Evolutionary conservation across 2,797 vertebrate genomes (phyloP).

Genomic region (Vipera latastei): DNA sequence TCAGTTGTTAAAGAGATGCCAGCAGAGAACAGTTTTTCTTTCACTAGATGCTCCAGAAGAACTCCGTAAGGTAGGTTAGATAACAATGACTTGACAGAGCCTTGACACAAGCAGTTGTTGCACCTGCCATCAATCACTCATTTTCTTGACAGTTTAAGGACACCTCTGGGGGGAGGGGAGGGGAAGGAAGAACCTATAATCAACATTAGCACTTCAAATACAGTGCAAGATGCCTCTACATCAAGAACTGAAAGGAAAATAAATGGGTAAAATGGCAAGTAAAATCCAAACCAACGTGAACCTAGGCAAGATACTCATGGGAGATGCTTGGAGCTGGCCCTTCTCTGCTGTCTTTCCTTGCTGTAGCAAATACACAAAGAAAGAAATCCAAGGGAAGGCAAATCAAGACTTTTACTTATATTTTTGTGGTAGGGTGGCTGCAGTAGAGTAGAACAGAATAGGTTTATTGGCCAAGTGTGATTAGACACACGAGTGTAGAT

Average conservation of each 20-base stretch:
- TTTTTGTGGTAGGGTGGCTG: not conserved
- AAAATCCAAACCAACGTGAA: slow-evolving; percentile 24
- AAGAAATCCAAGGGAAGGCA: not conserved
- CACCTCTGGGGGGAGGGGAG: slow-evolving; percentile 61
- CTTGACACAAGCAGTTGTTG: slow-evolving; percentile 72
- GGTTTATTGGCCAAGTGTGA: not conserved
- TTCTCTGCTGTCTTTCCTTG: not conserved
- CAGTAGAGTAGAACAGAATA: not conserved
- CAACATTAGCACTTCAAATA: slow-evolving; percentile 64
- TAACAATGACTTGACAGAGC: slow-evolving; percentile 68
- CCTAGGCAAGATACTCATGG: fast-evolving
- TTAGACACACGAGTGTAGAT: not conserved
- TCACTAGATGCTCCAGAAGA: slow-evolving; percentile 43
- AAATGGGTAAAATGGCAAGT: slow-evolving; percentile 46
- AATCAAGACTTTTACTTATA: not conserved
- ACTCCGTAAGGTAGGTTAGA: slow-evolving; percentile 57
- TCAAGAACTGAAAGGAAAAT: slow-evolving; percentile 48
- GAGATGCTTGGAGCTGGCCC: not conserved
- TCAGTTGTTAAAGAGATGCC: not conserved
- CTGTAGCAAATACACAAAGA: not conserved
- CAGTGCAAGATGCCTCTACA: slow-evolving; percentile 52
- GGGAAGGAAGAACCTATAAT: slow-evolving; percentile 59
- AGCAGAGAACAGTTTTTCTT: slow-evolving; percentile 40
- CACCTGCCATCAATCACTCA: slow-evolving; percentile 66
- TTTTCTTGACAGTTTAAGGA: slow-evolving; percentile 71